A percentile compares a stretch with the other conserved stretches of the same genome.
Evolutionary conservation across 1,140 invertebrate species (phyloP).

Genomic region (Zelostemma sp.): DNA sequence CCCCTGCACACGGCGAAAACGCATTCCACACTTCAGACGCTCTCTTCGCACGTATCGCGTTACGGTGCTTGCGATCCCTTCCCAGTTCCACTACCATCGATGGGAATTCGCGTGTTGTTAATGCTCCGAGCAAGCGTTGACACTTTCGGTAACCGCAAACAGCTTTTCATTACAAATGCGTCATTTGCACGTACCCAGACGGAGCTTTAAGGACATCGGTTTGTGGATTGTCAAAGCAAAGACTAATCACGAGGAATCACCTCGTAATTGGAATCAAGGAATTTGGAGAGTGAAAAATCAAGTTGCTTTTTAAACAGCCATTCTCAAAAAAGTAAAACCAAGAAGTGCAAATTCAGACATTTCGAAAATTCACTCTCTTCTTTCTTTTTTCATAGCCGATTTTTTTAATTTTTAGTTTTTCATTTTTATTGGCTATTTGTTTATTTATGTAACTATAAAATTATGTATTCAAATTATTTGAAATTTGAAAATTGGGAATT

Average conservation of each 20-base stretch:
- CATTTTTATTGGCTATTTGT: too few relatives aligned
- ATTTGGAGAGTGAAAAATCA: too few relatives aligned
- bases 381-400: too few relatives aligned
- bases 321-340: too few relatives aligned
- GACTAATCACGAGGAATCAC: background rate
- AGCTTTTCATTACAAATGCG: constrained; percentile 12
- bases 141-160: constrained; percentile 14
- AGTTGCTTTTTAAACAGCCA: too few relatives aligned
- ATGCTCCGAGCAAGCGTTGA: constrained; percentile 9
- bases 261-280: background rate
- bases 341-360: too few relatives aligned
- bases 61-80: constrained; percentile 22
- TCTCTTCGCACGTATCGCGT: constrained; percentile 24
- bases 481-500: background rate
- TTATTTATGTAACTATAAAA: background rate
- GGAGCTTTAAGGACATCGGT: too few relatives aligned
- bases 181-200: constrained; percentile 11
- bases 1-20: constrained; percentile 21
- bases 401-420: too few relatives aligned
- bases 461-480: background rate
- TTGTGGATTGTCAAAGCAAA: too few relatives aligned
- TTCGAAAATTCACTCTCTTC: too few relatives aligned
- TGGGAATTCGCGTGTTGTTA: constrained; percentile 14
- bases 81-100: constrained; percentile 7
- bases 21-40: constrained; percentile 34